These are phyloP conservation scores for Dromiciops gliroides DNA, from an alignment of 2,113 vertebrate genomes.

Conservation along the genomic window DNA sequence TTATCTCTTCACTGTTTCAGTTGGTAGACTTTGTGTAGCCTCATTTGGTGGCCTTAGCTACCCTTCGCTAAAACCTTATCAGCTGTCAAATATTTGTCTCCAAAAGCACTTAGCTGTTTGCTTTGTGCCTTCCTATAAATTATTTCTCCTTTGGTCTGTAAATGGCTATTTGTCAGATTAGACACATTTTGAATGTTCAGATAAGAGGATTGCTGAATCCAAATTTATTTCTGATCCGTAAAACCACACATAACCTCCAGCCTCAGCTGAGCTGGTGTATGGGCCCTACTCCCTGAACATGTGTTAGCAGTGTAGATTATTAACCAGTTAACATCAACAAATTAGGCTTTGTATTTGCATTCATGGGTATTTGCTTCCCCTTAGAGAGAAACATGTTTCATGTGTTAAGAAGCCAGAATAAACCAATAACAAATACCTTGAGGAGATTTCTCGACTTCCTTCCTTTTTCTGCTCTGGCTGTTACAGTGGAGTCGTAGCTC, in stretches of 20 bases:
- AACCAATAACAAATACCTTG: conserved; percentile 88
- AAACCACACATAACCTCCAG: conserved; percentile 64
- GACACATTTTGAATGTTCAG: conserved; percentile 67
- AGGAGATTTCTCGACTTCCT: conserved; percentile 88
- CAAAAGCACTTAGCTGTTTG: conserved; percentile 62
- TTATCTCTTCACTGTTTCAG: background rate
- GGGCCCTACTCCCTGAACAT: conserved; percentile 54
- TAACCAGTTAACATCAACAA: conserved; percentile 60
- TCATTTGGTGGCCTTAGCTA: conserved; percentile 12
- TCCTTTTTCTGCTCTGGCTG: conserved; percentile 92
- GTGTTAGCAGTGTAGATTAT: conserved; percentile 57
- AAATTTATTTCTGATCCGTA: conserved; percentile 60
- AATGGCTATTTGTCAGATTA: conserved; percentile 71
- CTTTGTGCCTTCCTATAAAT: conserved; percentile 66
- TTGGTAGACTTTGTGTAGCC: conserved; percentile 7
- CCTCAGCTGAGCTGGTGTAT: background rate
- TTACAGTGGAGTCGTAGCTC: conserved; percentile 94
- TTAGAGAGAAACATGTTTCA: conserved; percentile 37
- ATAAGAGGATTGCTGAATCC: conserved; percentile 65
- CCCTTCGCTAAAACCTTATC: conserved; percentile 3
- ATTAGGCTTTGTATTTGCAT: conserved; percentile 54
- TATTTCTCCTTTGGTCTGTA: conserved; percentile 66
- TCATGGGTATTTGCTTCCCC: conserved; percentile 1
- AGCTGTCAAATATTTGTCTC: conserved; percentile 65
- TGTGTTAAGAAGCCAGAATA: conserved; percentile 14